Evolutionary conservation across 92 coral and sea anemone species (phyloP), one percentile per base, ranked within the genome.

Genomic region (Phymanthus crucifer): DNA sequence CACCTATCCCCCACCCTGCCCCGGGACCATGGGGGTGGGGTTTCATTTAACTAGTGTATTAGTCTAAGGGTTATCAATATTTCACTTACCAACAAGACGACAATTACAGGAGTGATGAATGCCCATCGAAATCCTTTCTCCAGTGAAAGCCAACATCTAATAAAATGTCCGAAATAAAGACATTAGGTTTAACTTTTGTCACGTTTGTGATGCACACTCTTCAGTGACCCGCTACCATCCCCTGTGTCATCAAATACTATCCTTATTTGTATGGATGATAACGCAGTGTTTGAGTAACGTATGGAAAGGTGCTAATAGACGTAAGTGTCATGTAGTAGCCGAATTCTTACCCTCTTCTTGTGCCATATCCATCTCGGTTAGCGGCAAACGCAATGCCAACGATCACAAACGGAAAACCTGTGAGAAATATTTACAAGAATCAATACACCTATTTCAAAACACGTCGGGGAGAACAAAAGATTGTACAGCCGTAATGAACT

Each of bases 111-210:
- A 24, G 56, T 68, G 16, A 80, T 71, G 71, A 80, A 80, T 1
- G 69, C 74, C 83, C 83, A 79, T 4, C 75, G 75, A 29, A 79
- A 70, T n/a, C 83, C 83, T 27, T 54, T 47, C 19, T 43, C 75
- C 26, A 79, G 67, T 4, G 83, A 79, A 32, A 79, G 69, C 83
- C 83, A 79, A n/a, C 83, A 79, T 18, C 83, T 79, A 34, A 77
- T 14, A 35, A 35, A 61, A 77, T 4, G 10, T 1, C 1, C 27
- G 6, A 1, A 36, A 36, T 71, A 26, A 61, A 26, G n/a, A 21
- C 6, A 21, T n/a, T 1, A 54, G 64, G 64, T 7, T 43, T 10
- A 5, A 38, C 43, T 38, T 38, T 38, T 38, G 10, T 6, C 43
- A 38, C 43, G 43, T 38, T 10, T 38, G 43, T 38, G 43, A 4